Base-by-base conservation (phyloP, 2,113 vertebrate genomes). In the Crotophaga sulcirostris region DNA sequence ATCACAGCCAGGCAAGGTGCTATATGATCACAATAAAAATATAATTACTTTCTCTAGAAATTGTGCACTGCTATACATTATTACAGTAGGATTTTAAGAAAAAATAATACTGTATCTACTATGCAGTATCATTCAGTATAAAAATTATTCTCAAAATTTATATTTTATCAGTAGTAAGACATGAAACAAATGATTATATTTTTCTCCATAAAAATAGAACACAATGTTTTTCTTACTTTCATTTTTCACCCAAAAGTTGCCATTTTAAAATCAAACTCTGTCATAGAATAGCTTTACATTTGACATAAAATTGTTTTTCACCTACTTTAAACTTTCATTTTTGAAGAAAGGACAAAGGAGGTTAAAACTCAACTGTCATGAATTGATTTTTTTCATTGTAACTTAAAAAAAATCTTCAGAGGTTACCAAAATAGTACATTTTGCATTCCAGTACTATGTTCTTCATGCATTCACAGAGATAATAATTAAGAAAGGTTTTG, bases 1-100 rank as follows among this genome's bases (percentile, higher is more conserved):
- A 76, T 91, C 54, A 68, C 21, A 82, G 23, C 14, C 40, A 75
- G 42, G 49, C n/a, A 89, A 87, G 24, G 24, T 91, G 24, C 47
- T 82, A 64, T 68, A 89, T 40, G 62, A 87, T 89, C 52, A 49
- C 60, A 78, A 82, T 89, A 85, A 94, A 95, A 94, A 87, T 52
- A 12, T 60, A 91, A 93, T 87, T 93, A 56, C 64, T 89, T 68
- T 23, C 76, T 58, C 69, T 60, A 91, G 60, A 82, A 93, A 52
- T 52, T 6, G 4, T 54, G 25, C 40, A 13, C 29, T 91, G 34
- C 18, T 91, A 36, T 79, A 84, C 18, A 72, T 82, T 91, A 92
- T 95, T 75, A 78, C 63, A 38, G 29, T 42, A 38, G 10, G 16
- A 72, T 72, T 91, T 93, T 75, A 87, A 73, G 29, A 15, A 2